phyloP scores from a whole-genome alignment of 2,113 vertebrate species.

The Embiotoca jacksoni region DNA sequence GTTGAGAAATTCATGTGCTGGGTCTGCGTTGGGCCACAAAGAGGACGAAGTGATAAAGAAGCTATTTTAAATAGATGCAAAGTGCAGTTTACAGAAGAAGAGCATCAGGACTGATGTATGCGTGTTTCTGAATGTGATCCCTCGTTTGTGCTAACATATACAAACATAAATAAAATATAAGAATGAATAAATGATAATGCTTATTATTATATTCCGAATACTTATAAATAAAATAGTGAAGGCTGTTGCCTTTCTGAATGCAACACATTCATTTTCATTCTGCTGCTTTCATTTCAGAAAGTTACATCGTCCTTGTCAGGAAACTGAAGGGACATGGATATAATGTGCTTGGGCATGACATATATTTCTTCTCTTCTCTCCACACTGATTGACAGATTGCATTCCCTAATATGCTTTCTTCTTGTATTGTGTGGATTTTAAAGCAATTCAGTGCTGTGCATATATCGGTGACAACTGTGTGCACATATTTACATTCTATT shows the following conservation, averaged over 20 bases:
- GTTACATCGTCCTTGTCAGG: neutral
- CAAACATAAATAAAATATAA: constrained; percentile 48
- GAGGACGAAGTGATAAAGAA: constrained; percentile 18
- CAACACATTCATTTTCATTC: constrained; percentile 8
- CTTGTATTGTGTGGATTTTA: constrained; percentile 2
- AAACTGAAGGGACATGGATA: neutral
- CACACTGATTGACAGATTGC: neutral
- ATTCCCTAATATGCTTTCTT: neutral
- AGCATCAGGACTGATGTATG: constrained; percentile 14
- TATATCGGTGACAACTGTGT: no score
- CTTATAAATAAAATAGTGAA: constrained; percentile 20
- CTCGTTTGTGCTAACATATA: constrained; percentile 25
- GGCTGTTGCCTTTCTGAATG: neutral
- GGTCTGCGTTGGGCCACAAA: constrained; percentile 24
- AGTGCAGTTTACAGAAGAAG: neutral
- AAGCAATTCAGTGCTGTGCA: no score
- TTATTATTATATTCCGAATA: constrained; percentile 28
- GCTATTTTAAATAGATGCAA: constrained; percentile 33
- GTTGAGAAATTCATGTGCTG: constrained; percentile 43
- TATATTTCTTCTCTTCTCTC: neutral
- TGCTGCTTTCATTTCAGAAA: neutral
- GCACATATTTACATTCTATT: neutral
- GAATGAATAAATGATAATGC: constrained; percentile 36
- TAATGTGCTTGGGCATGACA: neutral
- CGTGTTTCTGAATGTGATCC: constrained; percentile 2